Conservation (phyloP, 1,140 invertebrate genomes). For the Drosophila mauritiana region DNA sequence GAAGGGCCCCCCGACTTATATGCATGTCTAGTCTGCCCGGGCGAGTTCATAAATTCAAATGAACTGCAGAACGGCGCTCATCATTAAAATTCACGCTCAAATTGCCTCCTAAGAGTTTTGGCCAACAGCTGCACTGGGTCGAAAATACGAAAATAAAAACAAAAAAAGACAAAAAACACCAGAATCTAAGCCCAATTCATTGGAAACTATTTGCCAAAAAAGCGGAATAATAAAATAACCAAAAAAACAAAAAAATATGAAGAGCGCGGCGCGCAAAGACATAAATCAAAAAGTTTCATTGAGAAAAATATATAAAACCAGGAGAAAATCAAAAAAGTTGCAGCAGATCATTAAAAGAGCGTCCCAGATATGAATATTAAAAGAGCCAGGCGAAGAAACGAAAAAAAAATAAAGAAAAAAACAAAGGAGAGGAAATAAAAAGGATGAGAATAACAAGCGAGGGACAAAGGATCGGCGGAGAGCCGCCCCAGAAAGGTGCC, state of each 20-base stretch:
- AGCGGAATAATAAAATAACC: conserved; percentile 19
- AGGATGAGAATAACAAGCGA: conserved; percentile 9
- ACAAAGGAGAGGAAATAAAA: conserved; percentile 10
- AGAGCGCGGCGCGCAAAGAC: conserved; percentile 56
- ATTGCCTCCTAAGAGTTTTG: conserved; percentile 57
- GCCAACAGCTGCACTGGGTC: conserved; percentile 41
- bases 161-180: conserved; percentile 1
- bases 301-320: conserved; percentile 73
- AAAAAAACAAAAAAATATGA: background rate
- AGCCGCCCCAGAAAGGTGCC: conserved; percentile 63
- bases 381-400: conserved; percentile 12
- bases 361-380: conserved; percentile 63
- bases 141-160: background rate
- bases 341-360: conserved; percentile 62
- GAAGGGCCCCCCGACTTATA: conserved; percentile 26
- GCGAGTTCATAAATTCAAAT: conserved; percentile 69
- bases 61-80: conserved; percentile 76
- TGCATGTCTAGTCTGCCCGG: conserved; percentile 57
- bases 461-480: conserved; percentile 32
- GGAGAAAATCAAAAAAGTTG: conserved; percentile 55
- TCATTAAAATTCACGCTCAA: conserved; percentile 83
- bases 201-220: conserved; percentile 82
- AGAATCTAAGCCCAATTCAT: conserved; percentile 78
- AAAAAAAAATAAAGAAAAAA: no score
- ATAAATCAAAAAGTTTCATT: conserved; percentile 83